A percentile compares a stretch with the other conserved stretches of the same genome.
These are phyloP conservation scores for Pteropus rufus DNA, from an alignment of 2,797 vertebrate species.

Conservation along the genomic window DNA sequence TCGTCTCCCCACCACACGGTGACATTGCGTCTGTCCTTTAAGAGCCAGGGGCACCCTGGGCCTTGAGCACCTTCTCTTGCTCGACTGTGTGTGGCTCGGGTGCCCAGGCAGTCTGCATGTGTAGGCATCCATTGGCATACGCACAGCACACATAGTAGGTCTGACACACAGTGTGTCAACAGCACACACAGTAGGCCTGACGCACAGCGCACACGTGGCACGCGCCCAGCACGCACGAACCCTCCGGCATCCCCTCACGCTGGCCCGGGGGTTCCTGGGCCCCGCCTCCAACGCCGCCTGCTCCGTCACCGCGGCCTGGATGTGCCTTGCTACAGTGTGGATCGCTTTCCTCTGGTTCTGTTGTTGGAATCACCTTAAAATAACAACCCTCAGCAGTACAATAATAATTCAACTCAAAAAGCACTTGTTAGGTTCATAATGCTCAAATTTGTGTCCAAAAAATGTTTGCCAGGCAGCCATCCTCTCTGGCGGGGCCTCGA, in stretches of 20 bases:
- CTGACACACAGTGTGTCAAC: not conserved
- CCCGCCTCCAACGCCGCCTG: too few relatives aligned
- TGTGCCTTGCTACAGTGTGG: rapidly evolving
- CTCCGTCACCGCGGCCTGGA: not conserved
- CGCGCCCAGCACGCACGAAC: rapidly evolving
- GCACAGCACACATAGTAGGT: not conserved
- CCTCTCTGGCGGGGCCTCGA: not conserved
- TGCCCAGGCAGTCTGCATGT: too few relatives aligned
- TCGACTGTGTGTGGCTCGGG: rapidly evolving
- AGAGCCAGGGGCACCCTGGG: rapidly evolving
- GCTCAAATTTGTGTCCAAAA: not conserved
- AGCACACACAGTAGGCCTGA: not conserved
- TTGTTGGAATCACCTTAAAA: not conserved
- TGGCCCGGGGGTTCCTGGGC: too few relatives aligned
- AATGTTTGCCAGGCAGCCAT: rapidly evolving
- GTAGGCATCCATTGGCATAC: not conserved
- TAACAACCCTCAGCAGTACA: too few relatives aligned
- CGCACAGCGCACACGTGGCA: not conserved
- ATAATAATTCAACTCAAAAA: not conserved
- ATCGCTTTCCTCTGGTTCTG: not conserved
- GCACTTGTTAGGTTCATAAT: not conserved
- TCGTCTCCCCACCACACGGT: rapidly evolving
- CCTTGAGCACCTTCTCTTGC: not conserved
- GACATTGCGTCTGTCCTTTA: rapidly evolving
- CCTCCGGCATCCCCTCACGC: rapidly evolving